Evolutionary conservation across 2,113 vertebrate species (phyloP).

Genomic region (Monarcha castaneiventris): DNA sequence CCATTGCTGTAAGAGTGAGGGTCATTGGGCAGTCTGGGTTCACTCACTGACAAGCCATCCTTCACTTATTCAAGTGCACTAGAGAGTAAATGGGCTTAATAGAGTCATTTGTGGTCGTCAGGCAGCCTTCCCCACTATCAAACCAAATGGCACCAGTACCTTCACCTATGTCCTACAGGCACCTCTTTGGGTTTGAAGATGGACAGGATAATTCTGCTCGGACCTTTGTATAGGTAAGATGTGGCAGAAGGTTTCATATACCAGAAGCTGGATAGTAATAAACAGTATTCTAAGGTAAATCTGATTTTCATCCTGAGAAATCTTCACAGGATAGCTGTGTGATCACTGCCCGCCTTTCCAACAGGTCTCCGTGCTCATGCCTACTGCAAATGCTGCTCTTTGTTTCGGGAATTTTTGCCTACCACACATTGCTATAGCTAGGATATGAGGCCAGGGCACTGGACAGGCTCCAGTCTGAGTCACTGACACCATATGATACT

Average conservation of each 20-base stretch:
- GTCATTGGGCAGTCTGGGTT: neutral
- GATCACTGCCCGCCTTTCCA: neutral
- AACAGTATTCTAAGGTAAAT: neutral
- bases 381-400: neutral
- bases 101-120: accelerated
- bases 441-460: neutral
- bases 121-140: neutral
- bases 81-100: neutral
- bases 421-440: neutral
- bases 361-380: neutral
- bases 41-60: accelerated
- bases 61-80: neutral
- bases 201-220: neutral
- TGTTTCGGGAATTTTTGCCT: neutral
- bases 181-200: neutral
- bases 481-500: neutral
- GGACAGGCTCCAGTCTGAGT: neutral
- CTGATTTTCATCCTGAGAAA: neutral
- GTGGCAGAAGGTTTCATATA: neutral
- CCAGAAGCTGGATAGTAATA: neutral
- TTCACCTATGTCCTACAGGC: neutral
- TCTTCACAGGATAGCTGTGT: neutral
- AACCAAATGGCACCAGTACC: neutral
- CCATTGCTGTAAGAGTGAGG: neutral
- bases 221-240: neutral